Evolutionary conservation across 2,797 vertebrate species (phyloP).

Genomic region (Xenentodon cancila): DNA sequence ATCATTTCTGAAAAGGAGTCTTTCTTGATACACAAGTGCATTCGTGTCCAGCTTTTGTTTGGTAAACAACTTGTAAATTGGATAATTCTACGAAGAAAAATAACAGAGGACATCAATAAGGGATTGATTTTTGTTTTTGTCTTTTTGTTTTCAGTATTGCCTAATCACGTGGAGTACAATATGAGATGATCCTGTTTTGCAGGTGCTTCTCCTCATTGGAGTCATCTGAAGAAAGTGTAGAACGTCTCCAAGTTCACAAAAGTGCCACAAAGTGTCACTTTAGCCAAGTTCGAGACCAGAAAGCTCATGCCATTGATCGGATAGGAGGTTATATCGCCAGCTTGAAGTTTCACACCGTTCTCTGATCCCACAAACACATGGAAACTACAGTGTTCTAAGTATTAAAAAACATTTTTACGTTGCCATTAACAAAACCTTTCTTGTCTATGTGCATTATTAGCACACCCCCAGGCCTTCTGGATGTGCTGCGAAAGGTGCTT

Average conservation of each 20-base stretch:
- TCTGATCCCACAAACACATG: conserved; percentile 14
- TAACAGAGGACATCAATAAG: too few relatives aligned
- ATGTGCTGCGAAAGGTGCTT: conserved; percentile 34
- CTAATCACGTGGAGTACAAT: too few relatives aligned
- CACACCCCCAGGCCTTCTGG: conserved; percentile 2
- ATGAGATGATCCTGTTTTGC: not conserved
- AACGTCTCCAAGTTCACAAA: conserved; percentile 9
- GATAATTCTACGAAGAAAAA: too few relatives aligned
- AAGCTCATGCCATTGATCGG: conserved; percentile 12
- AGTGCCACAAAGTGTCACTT: conserved; percentile 38
- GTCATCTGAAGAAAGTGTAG: conserved; percentile 9
- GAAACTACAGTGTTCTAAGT: not conserved
- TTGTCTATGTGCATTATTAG: conserved; percentile 8
- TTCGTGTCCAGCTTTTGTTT: too few relatives aligned
- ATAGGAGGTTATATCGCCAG: conserved; percentile 31
- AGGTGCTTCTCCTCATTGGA: not conserved
- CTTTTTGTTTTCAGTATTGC: too few relatives aligned
- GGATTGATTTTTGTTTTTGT: too few relatives aligned
- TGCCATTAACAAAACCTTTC: not conserved
- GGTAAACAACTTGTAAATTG: too few relatives aligned
- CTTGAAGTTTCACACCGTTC: conserved; percentile 32
- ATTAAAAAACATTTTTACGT: not conserved
- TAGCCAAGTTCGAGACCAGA: conserved; percentile 33
- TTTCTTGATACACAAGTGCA: too few relatives aligned
- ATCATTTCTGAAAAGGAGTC: too few relatives aligned